Percentiles rank a stretch among this genome's conserved stretches.
Evolutionary conservation across 2,888 invertebrate genomes (phyloP).

Genomic region (Lumbricus terrestris): DNA sequence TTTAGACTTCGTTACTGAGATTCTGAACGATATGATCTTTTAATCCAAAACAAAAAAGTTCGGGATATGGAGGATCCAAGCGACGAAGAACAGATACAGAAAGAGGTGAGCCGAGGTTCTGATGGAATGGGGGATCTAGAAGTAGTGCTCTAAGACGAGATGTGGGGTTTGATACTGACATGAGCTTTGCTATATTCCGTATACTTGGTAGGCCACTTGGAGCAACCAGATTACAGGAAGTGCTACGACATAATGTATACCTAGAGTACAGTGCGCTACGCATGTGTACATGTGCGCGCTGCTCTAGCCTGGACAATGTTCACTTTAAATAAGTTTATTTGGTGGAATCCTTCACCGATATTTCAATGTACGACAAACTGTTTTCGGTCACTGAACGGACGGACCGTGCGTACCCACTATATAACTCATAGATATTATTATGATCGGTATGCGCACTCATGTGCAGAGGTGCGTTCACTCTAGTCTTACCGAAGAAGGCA

Average conservation of each 20-base stretch:
- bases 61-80: neutral
- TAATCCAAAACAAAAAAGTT: neutral
- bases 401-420: neutral
- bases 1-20: neutral
- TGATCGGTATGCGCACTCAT: neutral
- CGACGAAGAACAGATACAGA: constrained; percentile 12
- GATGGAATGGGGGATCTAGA: neutral
- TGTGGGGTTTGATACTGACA: neutral
- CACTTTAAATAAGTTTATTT: neutral
- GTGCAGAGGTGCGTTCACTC: neutral
- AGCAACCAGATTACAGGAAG: neutral
- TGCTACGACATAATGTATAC: neutral
- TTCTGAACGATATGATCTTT: neutral
- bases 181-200: neutral
- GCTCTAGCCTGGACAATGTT: neutral
- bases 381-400: neutral
- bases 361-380: neutral
- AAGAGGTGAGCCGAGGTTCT: constrained; percentile 6
- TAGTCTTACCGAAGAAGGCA: neutral
- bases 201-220: neutral
- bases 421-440: neutral
- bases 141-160: neutral
- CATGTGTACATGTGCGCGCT: neutral
- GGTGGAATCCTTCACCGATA: neutral
- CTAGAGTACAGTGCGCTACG: neutral